A percentile compares a stretch with the other conserved stretches of the same genome.
phyloP scores from a whole-genome alignment of 2,888 invertebrate species.

The Villa cingulata region DNA sequence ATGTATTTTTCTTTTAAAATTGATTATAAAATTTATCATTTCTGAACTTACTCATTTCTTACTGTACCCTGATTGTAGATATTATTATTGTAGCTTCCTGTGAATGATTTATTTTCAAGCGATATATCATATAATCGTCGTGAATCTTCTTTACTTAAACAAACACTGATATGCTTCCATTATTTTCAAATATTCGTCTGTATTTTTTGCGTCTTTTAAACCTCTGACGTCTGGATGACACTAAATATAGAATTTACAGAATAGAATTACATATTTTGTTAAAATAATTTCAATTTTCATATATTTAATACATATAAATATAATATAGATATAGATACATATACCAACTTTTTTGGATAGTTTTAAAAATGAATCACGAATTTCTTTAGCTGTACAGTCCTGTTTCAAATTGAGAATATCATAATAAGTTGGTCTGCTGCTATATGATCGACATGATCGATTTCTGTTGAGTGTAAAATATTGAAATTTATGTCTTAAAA shows the following conservation, averaged over 20 bases:
- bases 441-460: neutral
- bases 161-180: slow-evolving; percentile 68
- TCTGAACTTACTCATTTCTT: too few relatives aligned
- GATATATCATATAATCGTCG: slow-evolving; percentile 51
- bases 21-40: too few relatives aligned
- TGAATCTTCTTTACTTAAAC: slow-evolving; percentile 51
- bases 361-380: slow-evolving; percentile 58
- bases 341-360: slow-evolving; percentile 60
- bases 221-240: slow-evolving; percentile 58
- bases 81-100: too few relatives aligned
- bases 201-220: slow-evolving; percentile 35
- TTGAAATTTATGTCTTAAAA: too few relatives aligned
- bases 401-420: slow-evolving; percentile 52
- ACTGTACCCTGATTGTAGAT: too few relatives aligned
- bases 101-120: too few relatives aligned
- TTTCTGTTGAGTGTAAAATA: too few relatives aligned
- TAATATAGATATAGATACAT: too few relatives aligned
- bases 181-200: slow-evolving; percentile 57
- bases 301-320: too few relatives aligned
- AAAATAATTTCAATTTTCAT: neutral
- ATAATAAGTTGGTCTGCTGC: slow-evolving; percentile 43
- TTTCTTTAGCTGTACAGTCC: slow-evolving; percentile 55
- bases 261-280: neutral
- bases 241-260: slow-evolving; percentile 35
- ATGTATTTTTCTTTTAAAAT: too few relatives aligned